A percentile compares a stretch with the other conserved stretches of the same genome.
Evolutionary conservation across 2,797 vertebrate species (phyloP).

Genomic region (Delichon dasypus): DNA sequence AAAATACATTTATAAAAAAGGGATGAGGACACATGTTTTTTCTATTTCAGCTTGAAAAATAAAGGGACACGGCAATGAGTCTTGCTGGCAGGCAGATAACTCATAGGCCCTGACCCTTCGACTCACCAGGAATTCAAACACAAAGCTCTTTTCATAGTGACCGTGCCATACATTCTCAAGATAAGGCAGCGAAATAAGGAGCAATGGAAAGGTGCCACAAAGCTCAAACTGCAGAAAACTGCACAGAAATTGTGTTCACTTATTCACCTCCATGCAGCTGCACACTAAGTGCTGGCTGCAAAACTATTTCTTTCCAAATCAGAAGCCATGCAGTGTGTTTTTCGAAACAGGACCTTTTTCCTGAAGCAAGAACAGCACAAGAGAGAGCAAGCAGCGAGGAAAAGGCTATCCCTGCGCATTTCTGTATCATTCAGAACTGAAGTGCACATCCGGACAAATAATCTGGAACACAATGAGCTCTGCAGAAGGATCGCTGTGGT

Average conservation of each 20-base stretch:
- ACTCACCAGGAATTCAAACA: slow-evolving; percentile 81
- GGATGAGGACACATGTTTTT: slow-evolving; percentile 53
- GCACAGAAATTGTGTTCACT: slow-evolving; percentile 20
- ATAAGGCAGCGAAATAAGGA: slow-evolving; percentile 69
- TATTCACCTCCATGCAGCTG: background rate
- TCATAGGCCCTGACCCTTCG: slow-evolving; percentile 84
- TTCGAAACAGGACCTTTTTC: slow-evolving; percentile 21
- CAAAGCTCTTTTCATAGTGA: slow-evolving; percentile 83
- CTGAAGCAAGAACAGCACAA: slow-evolving; percentile 3
- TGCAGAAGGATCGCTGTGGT: slow-evolving; percentile 10
- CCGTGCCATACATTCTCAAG: slow-evolving; percentile 66
- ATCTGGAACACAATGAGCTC: slow-evolving; percentile 51
- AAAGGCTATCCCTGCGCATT: background rate
- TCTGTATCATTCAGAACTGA: background rate
- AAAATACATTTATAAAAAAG: slow-evolving; percentile 59
- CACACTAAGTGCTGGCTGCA: slow-evolving; percentile 39
- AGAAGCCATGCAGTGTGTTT: slow-evolving; percentile 6
- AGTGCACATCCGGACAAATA: slow-evolving; percentile 50
- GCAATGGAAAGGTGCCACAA: slow-evolving; percentile 57
- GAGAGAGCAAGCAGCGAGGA: slow-evolving; percentile 21
- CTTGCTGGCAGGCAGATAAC: slow-evolving; percentile 77
- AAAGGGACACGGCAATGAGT: slow-evolving; percentile 66
- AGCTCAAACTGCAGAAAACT: slow-evolving; percentile 60
- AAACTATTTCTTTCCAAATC: slow-evolving; percentile 36
- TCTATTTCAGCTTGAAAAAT: slow-evolving; percentile 73